A percentile compares a stretch with the other conserved stretches of the same genome.
phyloP scores from a whole-genome alignment of 2,113 vertebrate genomes.

The Nanger granti region DNA sequence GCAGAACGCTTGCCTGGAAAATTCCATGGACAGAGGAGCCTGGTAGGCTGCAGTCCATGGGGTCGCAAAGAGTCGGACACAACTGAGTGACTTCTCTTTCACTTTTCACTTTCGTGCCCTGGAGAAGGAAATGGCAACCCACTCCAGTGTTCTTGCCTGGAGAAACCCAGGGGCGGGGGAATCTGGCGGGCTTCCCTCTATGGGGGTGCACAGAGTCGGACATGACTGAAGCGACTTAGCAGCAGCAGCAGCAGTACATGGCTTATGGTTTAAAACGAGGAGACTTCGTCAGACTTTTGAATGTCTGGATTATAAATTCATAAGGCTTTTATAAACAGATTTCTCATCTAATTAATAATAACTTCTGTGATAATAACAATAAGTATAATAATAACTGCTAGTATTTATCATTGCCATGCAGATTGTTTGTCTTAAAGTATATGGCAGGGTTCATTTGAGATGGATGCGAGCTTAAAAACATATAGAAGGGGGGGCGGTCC shows the following conservation, averaged over 20 bases:
- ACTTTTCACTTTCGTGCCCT: too few species aligned
- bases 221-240: too few species aligned
- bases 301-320: background rate
- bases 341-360: background rate
- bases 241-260: background rate
- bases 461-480: background rate
- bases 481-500: background rate
- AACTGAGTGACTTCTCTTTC: too few species aligned
- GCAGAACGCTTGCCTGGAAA: too few species aligned
- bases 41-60: too few species aligned
- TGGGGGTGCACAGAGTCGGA: too few species aligned
- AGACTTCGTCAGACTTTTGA: background rate
- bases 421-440: background rate
- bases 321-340: background rate
- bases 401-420: background rate
- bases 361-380: background rate
- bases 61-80: fast-evolving
- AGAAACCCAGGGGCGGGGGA: too few species aligned
- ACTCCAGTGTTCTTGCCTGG: too few species aligned
- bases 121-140: too few species aligned
- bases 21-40: too few species aligned
- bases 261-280: background rate
- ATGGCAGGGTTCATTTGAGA: background rate
- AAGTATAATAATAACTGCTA: background rate
- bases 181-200: too few species aligned